Evolutionary conservation across 2,888 invertebrate genomes (phyloP).

Genomic region (Crossocerus cetratus): DNA sequence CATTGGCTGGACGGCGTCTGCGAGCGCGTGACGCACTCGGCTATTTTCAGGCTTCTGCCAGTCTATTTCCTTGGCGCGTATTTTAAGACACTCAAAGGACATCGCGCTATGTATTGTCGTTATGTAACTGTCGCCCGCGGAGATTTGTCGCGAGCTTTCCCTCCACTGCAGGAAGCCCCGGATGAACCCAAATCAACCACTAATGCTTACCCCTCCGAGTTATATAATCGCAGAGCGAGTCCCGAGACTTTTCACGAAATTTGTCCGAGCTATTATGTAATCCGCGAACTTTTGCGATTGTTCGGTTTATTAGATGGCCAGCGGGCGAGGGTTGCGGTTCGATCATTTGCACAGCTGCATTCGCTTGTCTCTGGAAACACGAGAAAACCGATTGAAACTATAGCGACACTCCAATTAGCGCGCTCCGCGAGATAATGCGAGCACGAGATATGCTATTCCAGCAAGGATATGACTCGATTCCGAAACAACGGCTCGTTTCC

Average conservation of each 20-base stretch:
- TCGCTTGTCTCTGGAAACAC: neutral
- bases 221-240: neutral
- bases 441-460: no score
- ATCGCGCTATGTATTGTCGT: conserved; percentile 59
- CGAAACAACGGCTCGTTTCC: no score
- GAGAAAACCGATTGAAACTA: neutral
- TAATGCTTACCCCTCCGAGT: neutral
- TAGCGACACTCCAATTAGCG: no score
- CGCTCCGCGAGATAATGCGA: no score
- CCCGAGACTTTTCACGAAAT: no score
- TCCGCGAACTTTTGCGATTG: no score
- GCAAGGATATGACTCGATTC: no score
- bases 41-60: conserved; percentile 74
- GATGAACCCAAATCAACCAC: no score
- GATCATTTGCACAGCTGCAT: neutral
- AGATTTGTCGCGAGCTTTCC: neutral
- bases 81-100: conserved; percentile 75
- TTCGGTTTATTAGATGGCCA: no score
- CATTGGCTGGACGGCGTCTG: conserved; percentile 75
- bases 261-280: no score
- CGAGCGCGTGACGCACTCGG: conserved; percentile 66
- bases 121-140: conserved; percentile 58
- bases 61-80: conserved; percentile 77
- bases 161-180: no score
- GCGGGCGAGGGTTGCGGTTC: neutral